Conservation (phyloP, 2,888 invertebrate genomes). For the Mellilla xanthometata region DNA sequence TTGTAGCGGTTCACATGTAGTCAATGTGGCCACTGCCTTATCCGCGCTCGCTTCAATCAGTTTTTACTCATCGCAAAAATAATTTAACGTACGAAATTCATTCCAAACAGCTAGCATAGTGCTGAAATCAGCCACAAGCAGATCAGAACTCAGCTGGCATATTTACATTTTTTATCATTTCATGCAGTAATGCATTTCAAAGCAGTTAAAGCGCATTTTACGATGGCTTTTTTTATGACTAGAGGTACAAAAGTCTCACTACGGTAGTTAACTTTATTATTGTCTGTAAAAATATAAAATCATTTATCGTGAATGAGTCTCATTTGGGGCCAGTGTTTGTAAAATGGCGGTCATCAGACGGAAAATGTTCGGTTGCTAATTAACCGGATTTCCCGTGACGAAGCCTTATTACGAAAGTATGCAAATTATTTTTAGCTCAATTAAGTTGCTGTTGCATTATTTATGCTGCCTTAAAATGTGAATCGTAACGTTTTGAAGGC, state of each 20-base stretch:
- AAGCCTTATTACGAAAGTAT: constrained; percentile 46
- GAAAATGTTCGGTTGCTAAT: constrained; percentile 49
- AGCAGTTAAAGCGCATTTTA: constrained; percentile 32
- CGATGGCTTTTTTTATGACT: constrained; percentile 33
- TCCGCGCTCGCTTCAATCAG: neutral
- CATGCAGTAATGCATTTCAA: constrained; percentile 31
- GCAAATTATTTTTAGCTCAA: constrained; percentile 42
- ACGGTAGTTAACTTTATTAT: constrained; percentile 39
- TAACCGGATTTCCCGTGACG: constrained; percentile 49
- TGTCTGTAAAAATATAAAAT: constrained; percentile 40
- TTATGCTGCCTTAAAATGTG: constrained; percentile 8
- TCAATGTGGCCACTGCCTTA: constrained; percentile 6
- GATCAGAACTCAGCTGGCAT: constrained; percentile 12
- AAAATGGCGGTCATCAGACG: constrained; percentile 42
- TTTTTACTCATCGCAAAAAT: too few species aligned
- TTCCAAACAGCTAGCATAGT: neutral
- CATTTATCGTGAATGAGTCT: constrained; percentile 30
- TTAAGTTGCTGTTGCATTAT: constrained; percentile 27
- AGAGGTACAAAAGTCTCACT: constrained; percentile 33
- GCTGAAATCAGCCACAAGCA: neutral
- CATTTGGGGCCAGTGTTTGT: constrained; percentile 28
- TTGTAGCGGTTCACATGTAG: constrained; percentile 11
- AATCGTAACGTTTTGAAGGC: neutral
- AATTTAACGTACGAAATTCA: too few species aligned
- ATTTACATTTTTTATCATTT: constrained; percentile 22